A percentile compares a stretch with the other conserved stretches of the same genome.
Conservation (phyloP, 2,113 vertebrate species). For the Microcebus tavaratra region DNA sequence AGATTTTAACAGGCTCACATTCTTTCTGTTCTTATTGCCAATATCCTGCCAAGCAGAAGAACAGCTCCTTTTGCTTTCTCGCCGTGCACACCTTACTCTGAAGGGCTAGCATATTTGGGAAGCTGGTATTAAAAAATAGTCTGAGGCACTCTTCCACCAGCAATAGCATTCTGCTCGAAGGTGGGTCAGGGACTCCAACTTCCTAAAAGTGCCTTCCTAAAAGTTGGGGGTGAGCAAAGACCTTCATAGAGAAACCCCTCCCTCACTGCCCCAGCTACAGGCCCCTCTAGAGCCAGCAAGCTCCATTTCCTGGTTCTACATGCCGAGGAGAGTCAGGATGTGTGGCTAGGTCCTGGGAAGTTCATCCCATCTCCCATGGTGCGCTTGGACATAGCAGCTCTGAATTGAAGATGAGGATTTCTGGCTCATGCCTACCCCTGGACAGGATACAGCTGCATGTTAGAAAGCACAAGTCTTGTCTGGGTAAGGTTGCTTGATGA, state of each 20-base stretch:
- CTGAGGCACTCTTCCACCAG: neutral
- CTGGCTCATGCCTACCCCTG: conserved; percentile 9
- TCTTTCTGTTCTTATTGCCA: neutral
- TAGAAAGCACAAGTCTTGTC: accelerated
- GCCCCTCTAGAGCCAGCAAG: neutral
- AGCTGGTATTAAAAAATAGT: neutral
- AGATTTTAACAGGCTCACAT: neutral
- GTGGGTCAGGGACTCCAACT: neutral
- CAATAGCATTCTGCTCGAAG: neutral
- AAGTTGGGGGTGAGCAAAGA: neutral
- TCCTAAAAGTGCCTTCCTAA: neutral
- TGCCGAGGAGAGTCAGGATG: neutral
- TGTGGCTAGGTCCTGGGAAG: neutral
- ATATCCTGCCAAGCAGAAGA: neutral
- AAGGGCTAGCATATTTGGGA: neutral
- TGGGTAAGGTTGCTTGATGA: neutral
- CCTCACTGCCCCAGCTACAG: neutral
- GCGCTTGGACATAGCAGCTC: neutral
- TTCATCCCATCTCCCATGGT: neutral
- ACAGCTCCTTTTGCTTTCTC: neutral
- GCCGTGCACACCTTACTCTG: neutral
- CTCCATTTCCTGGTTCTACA: neutral
- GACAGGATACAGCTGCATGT: neutral
- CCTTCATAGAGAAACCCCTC: neutral
- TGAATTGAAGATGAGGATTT: neutral